Evolutionary conservation across 23 tunicate genomes (phyloP).

Genomic region (Diplosoma virens): DNA sequence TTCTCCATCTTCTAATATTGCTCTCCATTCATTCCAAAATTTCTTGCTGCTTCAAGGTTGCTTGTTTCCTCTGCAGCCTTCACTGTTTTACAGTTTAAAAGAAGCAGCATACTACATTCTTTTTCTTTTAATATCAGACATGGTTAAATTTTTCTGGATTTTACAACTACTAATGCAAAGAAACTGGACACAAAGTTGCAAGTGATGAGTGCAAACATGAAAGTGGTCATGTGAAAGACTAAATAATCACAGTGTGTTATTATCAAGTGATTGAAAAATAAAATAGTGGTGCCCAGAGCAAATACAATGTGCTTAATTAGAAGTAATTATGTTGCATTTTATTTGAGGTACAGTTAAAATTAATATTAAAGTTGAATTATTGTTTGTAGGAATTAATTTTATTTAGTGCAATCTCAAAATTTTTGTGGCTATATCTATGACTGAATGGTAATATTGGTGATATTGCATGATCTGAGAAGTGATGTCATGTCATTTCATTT

Average conservation of each 20-base stretch:
- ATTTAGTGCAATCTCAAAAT: neutral
- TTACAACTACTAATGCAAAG: neutral
- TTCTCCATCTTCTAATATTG: neutral
- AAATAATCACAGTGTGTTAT: neutral
- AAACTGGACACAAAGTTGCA: neutral
- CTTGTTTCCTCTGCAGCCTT: neutral
- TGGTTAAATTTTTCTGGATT: neutral
- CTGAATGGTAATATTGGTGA: neutral
- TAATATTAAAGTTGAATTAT: neutral
- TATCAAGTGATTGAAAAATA: too few relatives aligned
- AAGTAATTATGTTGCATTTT: neutral
- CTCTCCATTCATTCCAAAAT: neutral
- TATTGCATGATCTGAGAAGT: neutral
- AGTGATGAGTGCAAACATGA: neutral
- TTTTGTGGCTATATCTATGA: neutral
- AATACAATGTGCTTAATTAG: too few relatives aligned
- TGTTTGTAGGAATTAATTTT: neutral
- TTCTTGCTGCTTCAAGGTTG: neutral
- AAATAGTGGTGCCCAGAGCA: neutral
- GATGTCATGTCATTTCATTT: neutral
- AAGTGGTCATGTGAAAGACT: neutral
- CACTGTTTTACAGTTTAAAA: neutral
- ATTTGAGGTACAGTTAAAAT: neutral
- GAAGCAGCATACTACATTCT: neutral
- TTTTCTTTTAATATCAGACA: neutral